These are phyloP conservation scores for Stichopus horrens DNA, from an alignment of 53 echinoderm and acorn worm genomes.

Conservation along the genomic window DNA sequence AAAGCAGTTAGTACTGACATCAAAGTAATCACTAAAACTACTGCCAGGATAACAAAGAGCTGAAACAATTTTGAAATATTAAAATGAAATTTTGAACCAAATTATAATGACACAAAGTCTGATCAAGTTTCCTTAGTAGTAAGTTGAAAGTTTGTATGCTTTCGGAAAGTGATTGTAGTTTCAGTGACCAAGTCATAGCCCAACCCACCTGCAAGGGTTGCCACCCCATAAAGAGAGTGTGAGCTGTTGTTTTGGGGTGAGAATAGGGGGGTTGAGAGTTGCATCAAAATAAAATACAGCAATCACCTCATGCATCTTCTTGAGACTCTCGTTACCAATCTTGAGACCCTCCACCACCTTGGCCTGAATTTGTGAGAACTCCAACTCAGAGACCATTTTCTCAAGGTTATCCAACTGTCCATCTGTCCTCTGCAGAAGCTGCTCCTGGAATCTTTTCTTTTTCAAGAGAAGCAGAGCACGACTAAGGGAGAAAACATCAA, in stretches of 20 bases:
- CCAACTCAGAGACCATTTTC: constrained; percentile 80
- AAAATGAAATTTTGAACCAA: no score
- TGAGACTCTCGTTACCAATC: constrained; percentile 84
- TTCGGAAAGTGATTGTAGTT: no score
- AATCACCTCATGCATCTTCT: constrained; percentile 97
- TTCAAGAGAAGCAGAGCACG: constrained; percentile 82
- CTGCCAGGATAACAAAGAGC: no score
- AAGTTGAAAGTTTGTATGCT: no score
- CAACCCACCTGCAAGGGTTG: no score
- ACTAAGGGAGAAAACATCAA: constrained; percentile 36
- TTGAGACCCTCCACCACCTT: constrained; percentile 93
- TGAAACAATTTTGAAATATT: no score
- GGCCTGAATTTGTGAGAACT: constrained; percentile 87
- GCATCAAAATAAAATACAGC: neutral
- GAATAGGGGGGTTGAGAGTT: neutral
- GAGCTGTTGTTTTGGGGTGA: neutral
- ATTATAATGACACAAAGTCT: no score
- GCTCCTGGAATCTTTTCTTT: constrained; percentile 98
- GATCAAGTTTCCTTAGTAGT: no score
- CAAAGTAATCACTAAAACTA: no score
- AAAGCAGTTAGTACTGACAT: no score
- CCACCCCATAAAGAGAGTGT: no score
- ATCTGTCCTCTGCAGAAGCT: constrained; percentile 83
- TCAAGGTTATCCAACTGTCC: constrained; percentile 83
- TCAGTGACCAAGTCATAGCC: no score